phyloP scores from a whole-genome alignment of 2,797 vertebrate species.

The Schizothorax lantsangensis region DNA sequence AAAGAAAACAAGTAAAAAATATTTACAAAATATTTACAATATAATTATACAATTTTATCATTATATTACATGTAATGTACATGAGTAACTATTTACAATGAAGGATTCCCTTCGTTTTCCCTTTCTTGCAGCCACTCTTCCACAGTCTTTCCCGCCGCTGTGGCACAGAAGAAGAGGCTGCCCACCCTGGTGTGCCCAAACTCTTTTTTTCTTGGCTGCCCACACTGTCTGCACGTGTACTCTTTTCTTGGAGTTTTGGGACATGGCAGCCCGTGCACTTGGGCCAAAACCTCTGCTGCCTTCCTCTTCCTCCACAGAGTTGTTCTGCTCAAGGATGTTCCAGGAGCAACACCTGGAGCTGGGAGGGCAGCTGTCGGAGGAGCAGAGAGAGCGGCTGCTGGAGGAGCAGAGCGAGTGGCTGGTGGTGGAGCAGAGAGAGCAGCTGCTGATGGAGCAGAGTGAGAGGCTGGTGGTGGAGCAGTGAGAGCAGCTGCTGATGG shows the following conservation, averaged over 20 bases:
- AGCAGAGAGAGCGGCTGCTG: neutral
- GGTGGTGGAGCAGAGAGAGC: neutral
- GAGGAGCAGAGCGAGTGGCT: neutral
- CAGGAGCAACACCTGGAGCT: neutral
- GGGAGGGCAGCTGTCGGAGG: neutral
- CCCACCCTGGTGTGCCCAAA: slow-evolving; percentile 10
- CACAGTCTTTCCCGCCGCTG: neutral
- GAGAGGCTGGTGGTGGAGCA: neutral
- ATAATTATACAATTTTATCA: too few species aligned
- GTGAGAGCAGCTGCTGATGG: neutral
- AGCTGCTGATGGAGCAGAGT: neutral
- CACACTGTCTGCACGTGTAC: neutral
- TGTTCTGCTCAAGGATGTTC: neutral
- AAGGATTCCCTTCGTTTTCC: neutral
- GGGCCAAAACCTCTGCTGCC: neutral
- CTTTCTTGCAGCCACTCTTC: neutral
- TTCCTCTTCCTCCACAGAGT: neutral
- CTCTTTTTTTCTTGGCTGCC: neutral
- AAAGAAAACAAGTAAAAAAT: too few species aligned
- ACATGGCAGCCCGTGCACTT: neutral
- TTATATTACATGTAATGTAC: too few species aligned
- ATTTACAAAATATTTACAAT: too few species aligned
- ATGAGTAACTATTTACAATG: neutral
- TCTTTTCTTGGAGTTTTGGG: neutral
- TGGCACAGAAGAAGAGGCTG: neutral